Evolutionary conservation across 2,113 vertebrate species (phyloP), one percentile per base, ranked within the genome.

Genomic region (Scartelaos histophorus): DNA sequence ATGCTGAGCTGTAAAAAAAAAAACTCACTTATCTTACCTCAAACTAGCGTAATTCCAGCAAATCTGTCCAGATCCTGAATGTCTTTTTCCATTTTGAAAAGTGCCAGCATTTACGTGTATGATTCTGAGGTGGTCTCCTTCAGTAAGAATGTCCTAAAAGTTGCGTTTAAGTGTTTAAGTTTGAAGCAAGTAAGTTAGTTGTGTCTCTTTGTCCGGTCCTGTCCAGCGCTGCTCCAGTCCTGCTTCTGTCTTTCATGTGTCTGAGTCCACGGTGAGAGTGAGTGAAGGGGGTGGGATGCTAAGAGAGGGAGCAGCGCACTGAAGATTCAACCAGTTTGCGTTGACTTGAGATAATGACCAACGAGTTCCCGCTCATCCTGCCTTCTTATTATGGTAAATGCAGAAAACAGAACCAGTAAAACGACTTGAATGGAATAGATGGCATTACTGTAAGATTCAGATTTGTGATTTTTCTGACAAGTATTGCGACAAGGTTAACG

Each of bases 11-110:
- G 58, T 38, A 29, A 29, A 4, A n/a, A n/a, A 15, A 29, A 34
- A 61, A 61, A 34, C 25, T 12, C n/a, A 11, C 17, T 11, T 38
- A 17, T 46, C 86, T 82, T 85, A 90, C 87, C 84, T 84, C 64
- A 77, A 51, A 75, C 45, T 58, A 56, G 24, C 69, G 58, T 73
- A 67, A 70, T 86, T 53, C 80, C 70, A 66, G 69, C 46, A 7
- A 72, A 35, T 69, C 35, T 71, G 80, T 73, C 75, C 51, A 51
- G 53, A 5, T 66, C 62, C 47, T 62, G 77, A 84, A 67, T 7
- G 34, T 80, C 68, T 54, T 43, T 73, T 83, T 73, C 89, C 88
- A 89, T 90, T 67, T 74, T 82, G 5, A 73, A 81, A 68, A 70
- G 29, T 56, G 19, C 21, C 13, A 61, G 24, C 56, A 21, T 21